A percentile compares a stretch with the other conserved stretches of the same genome.
Evolutionary conservation across 2,888 invertebrate genomes (phyloP).

Genomic region (Campoplex nolae): DNA sequence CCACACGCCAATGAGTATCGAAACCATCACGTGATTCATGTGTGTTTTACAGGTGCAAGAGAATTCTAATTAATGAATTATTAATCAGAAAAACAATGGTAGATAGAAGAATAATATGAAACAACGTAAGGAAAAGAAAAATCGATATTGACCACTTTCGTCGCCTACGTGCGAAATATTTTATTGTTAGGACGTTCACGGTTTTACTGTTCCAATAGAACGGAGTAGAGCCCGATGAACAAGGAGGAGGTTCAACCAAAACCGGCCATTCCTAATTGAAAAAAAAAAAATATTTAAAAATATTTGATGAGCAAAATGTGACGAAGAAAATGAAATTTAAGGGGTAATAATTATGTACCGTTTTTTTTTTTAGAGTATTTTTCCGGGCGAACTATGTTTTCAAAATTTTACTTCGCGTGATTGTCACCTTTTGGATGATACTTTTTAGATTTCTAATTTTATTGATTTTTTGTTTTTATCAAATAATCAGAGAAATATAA

Average conservation of each 20-base stretch:
- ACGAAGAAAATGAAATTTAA: slow-evolving; percentile 5
- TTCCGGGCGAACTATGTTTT: background rate
- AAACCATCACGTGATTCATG: slow-evolving; percentile 45
- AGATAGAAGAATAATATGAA: slow-evolving; percentile 14
- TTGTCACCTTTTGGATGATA: background rate
- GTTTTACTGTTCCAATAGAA: slow-evolving; percentile 28
- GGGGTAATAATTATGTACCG: background rate
- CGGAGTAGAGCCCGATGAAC: background rate
- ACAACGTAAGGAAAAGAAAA: slow-evolving; percentile 18
- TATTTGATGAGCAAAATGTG: slow-evolving; percentile 16
- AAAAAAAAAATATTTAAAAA: background rate
- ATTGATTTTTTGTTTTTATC: background rate
- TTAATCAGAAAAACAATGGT: slow-evolving; percentile 15
- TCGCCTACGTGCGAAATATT: slow-evolving; percentile 27
- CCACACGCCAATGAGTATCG: slow-evolving; percentile 63
- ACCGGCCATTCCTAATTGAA: slow-evolving; percentile 57
- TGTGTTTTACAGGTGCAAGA: slow-evolving; percentile 47
- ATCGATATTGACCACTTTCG: slow-evolving; percentile 31
- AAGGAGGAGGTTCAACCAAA: slow-evolving; percentile 24
- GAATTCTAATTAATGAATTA: slow-evolving; percentile 20
- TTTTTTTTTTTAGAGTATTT: background rate
- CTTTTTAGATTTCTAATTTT: background rate
- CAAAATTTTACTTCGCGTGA: background rate
- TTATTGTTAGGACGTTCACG: slow-evolving; percentile 25
- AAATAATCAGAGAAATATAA: background rate